Conservation (phyloP, 2,113 vertebrate genomes). For the Sakesphorus luctuosus region DNA sequence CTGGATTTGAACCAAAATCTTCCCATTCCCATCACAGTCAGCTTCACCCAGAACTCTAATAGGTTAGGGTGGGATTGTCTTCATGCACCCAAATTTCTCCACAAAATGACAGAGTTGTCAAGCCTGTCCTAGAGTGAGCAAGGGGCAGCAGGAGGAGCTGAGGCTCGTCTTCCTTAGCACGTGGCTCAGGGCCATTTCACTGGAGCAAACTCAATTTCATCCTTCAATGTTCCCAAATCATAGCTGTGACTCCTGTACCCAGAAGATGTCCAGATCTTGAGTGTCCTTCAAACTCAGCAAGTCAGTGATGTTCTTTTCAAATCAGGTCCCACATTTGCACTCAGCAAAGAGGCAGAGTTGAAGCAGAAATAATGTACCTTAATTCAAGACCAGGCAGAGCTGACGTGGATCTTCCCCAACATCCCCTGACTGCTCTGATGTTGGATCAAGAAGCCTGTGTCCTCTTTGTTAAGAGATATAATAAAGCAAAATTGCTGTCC, state of each 20-base stretch:
- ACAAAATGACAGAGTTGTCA: not conserved
- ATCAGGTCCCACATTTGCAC: not conserved
- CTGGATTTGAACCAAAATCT: not conserved
- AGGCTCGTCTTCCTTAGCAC: not conserved
- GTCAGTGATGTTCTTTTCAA: not conserved
- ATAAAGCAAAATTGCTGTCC: slow-evolving; percentile 73
- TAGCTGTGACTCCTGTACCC: not conserved
- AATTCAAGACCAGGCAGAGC: not conserved
- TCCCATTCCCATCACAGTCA: not conserved
- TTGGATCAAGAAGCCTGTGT: slow-evolving; percentile 32
- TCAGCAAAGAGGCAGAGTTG: not conserved
- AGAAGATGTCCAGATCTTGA: not conserved
- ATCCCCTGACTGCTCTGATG: not conserved
- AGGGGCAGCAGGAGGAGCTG: not conserved
- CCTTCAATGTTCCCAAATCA: not conserved
- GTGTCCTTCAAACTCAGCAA: not conserved
- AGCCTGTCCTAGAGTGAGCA: not conserved
- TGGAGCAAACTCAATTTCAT: not conserved
- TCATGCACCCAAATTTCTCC: not conserved
- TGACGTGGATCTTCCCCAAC: not conserved
- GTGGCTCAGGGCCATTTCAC: not conserved
- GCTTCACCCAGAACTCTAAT: not conserved
- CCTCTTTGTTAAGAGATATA: slow-evolving; percentile 67
- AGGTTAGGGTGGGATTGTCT: not conserved
- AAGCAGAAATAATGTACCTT: not conserved